Conservation (phyloP, 2,888 invertebrate species). For the Trichopria drosophilae region DNA sequence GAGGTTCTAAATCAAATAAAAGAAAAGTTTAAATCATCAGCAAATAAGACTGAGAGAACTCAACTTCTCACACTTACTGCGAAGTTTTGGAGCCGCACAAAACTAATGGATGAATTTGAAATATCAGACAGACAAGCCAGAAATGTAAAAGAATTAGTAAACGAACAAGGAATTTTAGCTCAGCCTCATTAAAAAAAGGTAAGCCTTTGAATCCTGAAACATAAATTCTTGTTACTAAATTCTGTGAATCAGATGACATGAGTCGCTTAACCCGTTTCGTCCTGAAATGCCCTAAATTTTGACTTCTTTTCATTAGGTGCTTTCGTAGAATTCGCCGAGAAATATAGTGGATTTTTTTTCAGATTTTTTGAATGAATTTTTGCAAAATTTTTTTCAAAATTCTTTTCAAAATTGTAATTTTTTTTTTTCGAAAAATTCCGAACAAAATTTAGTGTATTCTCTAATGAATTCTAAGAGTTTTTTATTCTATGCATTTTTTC, state of each 20-base stretch:
- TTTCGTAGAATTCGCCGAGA: no score
- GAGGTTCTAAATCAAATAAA: conserved; percentile 6
- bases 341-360: no score
- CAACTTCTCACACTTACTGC: conserved; percentile 3
- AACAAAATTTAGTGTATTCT: no score
- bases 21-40: conserved; percentile 8
- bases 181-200: neutral
- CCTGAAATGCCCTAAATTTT: no score
- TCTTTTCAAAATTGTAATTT: no score
- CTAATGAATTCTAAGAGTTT: no score
- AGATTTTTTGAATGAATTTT: no score
- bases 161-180: neutral
- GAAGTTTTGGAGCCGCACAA: neutral
- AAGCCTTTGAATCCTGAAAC: neutral
- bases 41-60: neutral
- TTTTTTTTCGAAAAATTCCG: no score
- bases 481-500: no score
- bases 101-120: neutral
- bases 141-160: neutral
- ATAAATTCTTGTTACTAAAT: neutral
- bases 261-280: neutral
- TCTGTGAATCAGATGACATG: neutral
- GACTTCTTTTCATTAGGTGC: no score
- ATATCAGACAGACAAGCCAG: conserved; percentile 1
- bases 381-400: no score